These are phyloP conservation scores for Drosophila takahashii DNA, from an alignment of 1,140 invertebrate genomes.

Conservation along the genomic window DNA sequence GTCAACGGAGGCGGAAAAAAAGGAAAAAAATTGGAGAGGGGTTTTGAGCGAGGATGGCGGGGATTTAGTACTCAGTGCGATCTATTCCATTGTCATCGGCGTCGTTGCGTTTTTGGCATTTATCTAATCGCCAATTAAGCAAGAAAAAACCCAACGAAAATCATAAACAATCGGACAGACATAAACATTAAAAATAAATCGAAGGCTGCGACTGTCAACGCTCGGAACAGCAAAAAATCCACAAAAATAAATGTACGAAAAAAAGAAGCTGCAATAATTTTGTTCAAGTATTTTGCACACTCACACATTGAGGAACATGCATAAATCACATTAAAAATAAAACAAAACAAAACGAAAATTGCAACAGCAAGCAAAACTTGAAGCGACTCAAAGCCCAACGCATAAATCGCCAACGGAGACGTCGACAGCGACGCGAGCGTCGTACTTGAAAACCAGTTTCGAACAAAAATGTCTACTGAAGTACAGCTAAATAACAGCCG, in stretches of 20 bases:
- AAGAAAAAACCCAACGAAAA: constrained; percentile 63
- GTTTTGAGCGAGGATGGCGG: not conserved
- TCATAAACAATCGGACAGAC: constrained; percentile 80
- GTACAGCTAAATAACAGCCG: constrained; percentile 67
- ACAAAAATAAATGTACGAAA: constrained; percentile 36
- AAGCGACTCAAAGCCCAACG: constrained; percentile 59
- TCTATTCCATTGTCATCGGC: constrained; percentile 41
- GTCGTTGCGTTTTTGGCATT: constrained; percentile 54
- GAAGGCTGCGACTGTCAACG: constrained; percentile 74
- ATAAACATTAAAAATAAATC: constrained; percentile 84
- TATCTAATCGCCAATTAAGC: constrained; percentile 80
- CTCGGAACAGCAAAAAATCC: constrained; percentile 23
- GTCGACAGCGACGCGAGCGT: constrained; percentile 36
- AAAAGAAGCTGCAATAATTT: constrained; percentile 80
- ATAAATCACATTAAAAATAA: constrained; percentile 82
- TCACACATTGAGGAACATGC: constrained; percentile 62
- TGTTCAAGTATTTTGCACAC: constrained; percentile 69
- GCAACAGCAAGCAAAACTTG: constrained; percentile 65
- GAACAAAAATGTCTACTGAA: constrained; percentile 66
- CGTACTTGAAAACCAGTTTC: constrained; percentile 81
- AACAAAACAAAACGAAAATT: constrained; percentile 80
- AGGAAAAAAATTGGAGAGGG: not conserved
- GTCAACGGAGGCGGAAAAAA: constrained; percentile 18
- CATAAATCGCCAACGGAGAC: constrained; percentile 65
- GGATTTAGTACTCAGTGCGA: constrained; percentile 3